phyloP scores from a whole-genome alignment of 1,140 invertebrate genomes.

The Aporrectodea caliginosa region DNA sequence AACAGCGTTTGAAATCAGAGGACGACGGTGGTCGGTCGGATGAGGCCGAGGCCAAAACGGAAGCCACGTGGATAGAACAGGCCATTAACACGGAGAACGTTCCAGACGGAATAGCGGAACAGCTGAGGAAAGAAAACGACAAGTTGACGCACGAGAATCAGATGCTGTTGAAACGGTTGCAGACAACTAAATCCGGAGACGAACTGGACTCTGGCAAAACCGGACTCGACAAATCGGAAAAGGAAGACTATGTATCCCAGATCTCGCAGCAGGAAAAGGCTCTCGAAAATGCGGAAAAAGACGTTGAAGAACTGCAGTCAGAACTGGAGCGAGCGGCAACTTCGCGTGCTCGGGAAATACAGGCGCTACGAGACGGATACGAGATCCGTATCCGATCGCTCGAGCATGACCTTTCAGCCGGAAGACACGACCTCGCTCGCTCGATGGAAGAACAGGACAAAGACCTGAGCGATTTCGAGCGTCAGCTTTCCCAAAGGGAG shows the following conservation, averaged over 20 bases:
- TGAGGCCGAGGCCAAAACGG: background rate
- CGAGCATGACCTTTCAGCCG: conserved; percentile 13
- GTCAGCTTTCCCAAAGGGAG: conserved; percentile 5
- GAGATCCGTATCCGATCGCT: conserved; percentile 30
- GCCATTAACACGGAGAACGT: too few relatives aligned
- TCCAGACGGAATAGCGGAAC: background rate
- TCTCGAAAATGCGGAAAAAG: conserved; percentile 18
- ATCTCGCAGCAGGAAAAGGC: background rate
- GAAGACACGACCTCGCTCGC: conserved; percentile 25
- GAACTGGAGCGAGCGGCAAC: conserved; percentile 32
- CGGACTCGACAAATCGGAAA: too few relatives aligned
- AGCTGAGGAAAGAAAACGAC: background rate
- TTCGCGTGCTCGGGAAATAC: conserved; percentile 35
- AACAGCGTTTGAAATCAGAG: background rate
- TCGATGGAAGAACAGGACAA: conserved; percentile 18
- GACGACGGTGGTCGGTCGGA: background rate
- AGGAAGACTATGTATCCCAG: background rate
- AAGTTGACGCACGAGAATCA: background rate
- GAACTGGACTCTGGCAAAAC: too few relatives aligned
- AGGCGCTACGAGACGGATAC: conserved; percentile 35
- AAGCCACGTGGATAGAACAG: too few relatives aligned
- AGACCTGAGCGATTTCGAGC: background rate
- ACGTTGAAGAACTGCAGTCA: conserved; percentile 20
- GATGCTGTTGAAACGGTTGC: background rate
- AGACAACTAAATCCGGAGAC: background rate